These are phyloP conservation scores for Diaphora mendica DNA, from an alignment of 2,888 invertebrate species.

Conservation along the genomic window DNA sequence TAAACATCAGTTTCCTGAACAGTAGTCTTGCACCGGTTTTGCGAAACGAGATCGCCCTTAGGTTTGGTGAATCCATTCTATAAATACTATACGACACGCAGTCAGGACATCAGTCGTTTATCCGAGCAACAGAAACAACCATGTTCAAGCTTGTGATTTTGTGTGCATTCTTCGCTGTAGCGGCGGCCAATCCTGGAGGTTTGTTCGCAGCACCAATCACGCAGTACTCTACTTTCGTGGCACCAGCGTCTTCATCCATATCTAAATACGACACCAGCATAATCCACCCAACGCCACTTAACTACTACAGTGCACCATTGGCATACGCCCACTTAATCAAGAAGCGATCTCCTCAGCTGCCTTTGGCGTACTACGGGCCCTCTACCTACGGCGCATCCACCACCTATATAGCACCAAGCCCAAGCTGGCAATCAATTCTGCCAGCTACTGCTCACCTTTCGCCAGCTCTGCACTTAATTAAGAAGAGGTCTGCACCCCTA, in stretches of 20 bases:
- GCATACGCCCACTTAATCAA: slow-evolving; percentile 67
- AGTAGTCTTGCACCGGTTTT: slow-evolving; percentile 75
- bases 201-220: slow-evolving; percentile 42
- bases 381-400: slow-evolving; percentile 48
- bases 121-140: slow-evolving; percentile 78
- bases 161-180: slow-evolving; percentile 87
- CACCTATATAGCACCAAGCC: slow-evolving; percentile 43
- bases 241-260: slow-evolving; percentile 71
- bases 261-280: slow-evolving; percentile 76
- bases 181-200: slow-evolving; percentile 74
- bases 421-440: slow-evolving; percentile 29
- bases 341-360: slow-evolving; percentile 57
- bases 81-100: slow-evolving; percentile 68
- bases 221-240: slow-evolving; percentile 57
- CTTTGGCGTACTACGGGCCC: slow-evolving; percentile 46
- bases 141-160: slow-evolving; percentile 86
- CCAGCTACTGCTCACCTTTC: slow-evolving; percentile 46
- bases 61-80: slow-evolving; percentile 70
- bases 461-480: slow-evolving; percentile 66
- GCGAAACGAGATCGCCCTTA: slow-evolving; percentile 74
- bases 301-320: slow-evolving; percentile 57
- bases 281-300: slow-evolving; percentile 74
- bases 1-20: slow-evolving; percentile 80
- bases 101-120: slow-evolving; percentile 73
- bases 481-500: slow-evolving; percentile 65